phyloP scores from a whole-genome alignment of 2,888 invertebrate species.

The Stegophylla sp. region DNA sequence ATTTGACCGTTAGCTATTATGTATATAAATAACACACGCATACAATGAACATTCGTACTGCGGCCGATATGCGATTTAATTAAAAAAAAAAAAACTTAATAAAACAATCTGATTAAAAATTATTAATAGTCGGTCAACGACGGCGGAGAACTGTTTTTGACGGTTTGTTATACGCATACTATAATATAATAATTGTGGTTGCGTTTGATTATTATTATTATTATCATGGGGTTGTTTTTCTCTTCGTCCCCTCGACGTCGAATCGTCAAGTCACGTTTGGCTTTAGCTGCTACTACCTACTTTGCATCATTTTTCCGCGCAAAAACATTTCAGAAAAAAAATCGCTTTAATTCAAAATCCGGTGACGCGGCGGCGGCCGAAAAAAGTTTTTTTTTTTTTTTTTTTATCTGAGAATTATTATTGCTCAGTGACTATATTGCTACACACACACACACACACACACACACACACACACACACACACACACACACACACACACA shows the following conservation, averaged over 20 bases:
- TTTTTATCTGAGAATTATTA: too few relatives aligned
- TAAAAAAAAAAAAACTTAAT: slow-evolving; percentile 22
- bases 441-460: too few relatives aligned
- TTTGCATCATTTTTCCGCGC: slow-evolving; percentile 36
- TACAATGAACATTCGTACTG: not conserved
- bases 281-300: too few relatives aligned
- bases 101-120: not conserved
- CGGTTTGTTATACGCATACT: not conserved
- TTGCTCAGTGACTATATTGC: too few relatives aligned
- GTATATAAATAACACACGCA: not conserved
- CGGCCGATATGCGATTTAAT: slow-evolving; percentile 17
- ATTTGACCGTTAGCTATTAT: slow-evolving; percentile 20
- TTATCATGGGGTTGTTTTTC: slow-evolving; percentile 3
- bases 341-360: too few relatives aligned
- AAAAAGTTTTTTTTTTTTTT: too few relatives aligned
- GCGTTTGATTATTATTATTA: not conserved
- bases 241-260: not conserved
- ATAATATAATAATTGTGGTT: too few relatives aligned
- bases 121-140: not conserved
- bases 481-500: too few relatives aligned
- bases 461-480: too few relatives aligned
- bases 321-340: slow-evolving; percentile 41
- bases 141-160: not conserved
- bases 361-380: slow-evolving; percentile 2
- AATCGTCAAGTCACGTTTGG: slow-evolving; percentile 26